Evolutionary conservation across 2,797 vertebrate species (phyloP).

Genomic region (Sciurus vulgaris): DNA sequence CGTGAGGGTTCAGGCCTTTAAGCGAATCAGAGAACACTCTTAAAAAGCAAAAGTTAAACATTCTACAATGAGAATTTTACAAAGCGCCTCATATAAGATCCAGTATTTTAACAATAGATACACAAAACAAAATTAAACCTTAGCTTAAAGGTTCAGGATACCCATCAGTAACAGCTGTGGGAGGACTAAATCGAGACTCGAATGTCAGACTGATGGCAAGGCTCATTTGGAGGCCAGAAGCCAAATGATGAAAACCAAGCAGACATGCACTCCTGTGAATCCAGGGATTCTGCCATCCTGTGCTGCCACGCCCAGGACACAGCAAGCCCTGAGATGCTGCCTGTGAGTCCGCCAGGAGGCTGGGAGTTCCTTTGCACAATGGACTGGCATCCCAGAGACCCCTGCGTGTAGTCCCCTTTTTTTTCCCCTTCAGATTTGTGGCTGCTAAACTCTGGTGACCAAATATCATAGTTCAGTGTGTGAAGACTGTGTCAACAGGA

Average conservation of each 20-base stretch:
- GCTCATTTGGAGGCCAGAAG: not conserved
- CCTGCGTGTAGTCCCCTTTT: not conserved
- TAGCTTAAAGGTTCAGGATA: not conserved
- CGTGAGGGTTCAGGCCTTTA: not conserved
- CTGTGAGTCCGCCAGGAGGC: not conserved
- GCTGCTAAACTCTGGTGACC: not conserved
- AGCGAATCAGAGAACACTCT: not conserved
- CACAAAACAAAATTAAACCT: not conserved
- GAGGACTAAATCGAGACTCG: not conserved
- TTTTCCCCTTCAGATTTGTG: not conserved
- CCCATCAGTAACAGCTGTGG: not conserved
- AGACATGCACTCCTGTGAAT: not conserved
- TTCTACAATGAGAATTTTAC: conserved; percentile 23
- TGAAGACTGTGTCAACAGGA: not conserved
- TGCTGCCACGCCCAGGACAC: fast-evolving
- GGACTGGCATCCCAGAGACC: not conserved
- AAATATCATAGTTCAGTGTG: not conserved
- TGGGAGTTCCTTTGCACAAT: not conserved
- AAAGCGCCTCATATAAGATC: not conserved
- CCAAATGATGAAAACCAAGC: not conserved
- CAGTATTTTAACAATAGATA: not conserved
- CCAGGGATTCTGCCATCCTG: not conserved
- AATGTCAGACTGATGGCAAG: not conserved
- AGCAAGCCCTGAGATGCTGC: not conserved
- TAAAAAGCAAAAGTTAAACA: not conserved